These are phyloP conservation scores for Xiphophorus birchmanni DNA, from an alignment of 2,797 vertebrate genomes.

Conservation along the genomic window DNA sequence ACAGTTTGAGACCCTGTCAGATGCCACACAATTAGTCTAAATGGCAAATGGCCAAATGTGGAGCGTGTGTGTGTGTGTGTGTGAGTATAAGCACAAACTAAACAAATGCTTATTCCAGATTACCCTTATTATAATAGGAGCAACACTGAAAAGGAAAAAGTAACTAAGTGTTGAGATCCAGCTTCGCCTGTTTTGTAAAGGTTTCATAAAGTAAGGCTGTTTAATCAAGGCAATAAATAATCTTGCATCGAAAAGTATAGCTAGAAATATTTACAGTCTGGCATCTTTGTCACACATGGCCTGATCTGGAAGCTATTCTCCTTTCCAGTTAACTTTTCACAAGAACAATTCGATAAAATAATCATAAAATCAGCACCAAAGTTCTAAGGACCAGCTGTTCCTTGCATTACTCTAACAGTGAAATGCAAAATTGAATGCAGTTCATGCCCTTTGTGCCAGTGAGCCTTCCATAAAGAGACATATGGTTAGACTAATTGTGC, in stretches of 20 bases:
- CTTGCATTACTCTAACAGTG: conserved; percentile 28
- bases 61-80: conserved; percentile 27
- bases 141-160: conserved; percentile 6
- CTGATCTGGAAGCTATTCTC: neutral
- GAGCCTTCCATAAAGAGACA: conserved; percentile 34
- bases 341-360: conserved; percentile 11
- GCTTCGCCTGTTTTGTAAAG: neutral
- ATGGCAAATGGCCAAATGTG: conserved; percentile 68
- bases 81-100: conserved; percentile 24
- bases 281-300: neutral
- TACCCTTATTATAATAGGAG: conserved; percentile 30
- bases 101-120: conserved; percentile 71
- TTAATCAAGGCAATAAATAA: neutral
- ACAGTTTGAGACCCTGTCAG: conserved; percentile 67
- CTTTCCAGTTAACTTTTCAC: conserved; percentile 10
- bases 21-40: conserved; percentile 71
- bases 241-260: neutral
- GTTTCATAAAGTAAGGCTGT: neutral
- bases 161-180: neutral
- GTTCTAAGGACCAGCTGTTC: conserved; percentile 42
- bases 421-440: conserved; percentile 27
- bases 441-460: conserved; percentile 20
- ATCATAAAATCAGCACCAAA: conserved; percentile 13
- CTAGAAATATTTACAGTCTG: neutral
- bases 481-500: conserved; percentile 31